A percentile compares a stretch with the other conserved stretches of the same genome.
These are phyloP conservation scores for Drosophila cardini DNA, from an alignment of 1,140 invertebrate genomes.

Conservation along the genomic window DNA sequence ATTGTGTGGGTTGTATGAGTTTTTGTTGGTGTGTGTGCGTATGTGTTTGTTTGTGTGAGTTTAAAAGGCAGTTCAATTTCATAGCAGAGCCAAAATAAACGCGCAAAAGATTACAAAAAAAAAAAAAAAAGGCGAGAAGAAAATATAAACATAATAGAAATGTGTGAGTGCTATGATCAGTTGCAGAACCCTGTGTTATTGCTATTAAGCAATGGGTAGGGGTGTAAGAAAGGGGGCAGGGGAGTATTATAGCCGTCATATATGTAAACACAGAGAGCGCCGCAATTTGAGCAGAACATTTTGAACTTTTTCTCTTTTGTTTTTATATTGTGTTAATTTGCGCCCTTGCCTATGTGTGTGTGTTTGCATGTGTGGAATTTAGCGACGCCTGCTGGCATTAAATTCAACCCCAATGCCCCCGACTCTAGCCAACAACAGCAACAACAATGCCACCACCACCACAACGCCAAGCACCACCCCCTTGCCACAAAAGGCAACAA, in stretches of 20 bases:
- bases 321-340: constrained; percentile 63
- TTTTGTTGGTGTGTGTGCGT: constrained; percentile 3
- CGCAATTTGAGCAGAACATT: constrained; percentile 41
- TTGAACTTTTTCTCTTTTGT: constrained; percentile 53
- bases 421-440: constrained; percentile 22
- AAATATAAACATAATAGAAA: constrained; percentile 43
- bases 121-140: constrained; percentile 46
- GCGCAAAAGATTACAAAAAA: constrained; percentile 55
- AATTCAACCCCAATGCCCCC: constrained; percentile 68
- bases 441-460: constrained; percentile 29
- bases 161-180: constrained; percentile 5
- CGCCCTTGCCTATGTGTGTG: constrained; percentile 49
- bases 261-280: constrained; percentile 41
- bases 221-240: background rate
- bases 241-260: constrained; percentile 8
- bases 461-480: constrained; percentile 38
- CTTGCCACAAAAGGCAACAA: constrained; percentile 20
- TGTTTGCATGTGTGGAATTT: constrained; percentile 36
- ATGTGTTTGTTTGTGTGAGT: constrained; percentile 40
- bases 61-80: constrained; percentile 42
- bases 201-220: background rate
- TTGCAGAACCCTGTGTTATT: constrained; percentile 8
- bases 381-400: constrained; percentile 39
- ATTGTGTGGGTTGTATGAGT: constrained; percentile 7
- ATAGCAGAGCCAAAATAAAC: constrained; percentile 55